Conservation (phyloP, 2,888 invertebrate genomes). For the Drymonia ruficornis region DNA sequence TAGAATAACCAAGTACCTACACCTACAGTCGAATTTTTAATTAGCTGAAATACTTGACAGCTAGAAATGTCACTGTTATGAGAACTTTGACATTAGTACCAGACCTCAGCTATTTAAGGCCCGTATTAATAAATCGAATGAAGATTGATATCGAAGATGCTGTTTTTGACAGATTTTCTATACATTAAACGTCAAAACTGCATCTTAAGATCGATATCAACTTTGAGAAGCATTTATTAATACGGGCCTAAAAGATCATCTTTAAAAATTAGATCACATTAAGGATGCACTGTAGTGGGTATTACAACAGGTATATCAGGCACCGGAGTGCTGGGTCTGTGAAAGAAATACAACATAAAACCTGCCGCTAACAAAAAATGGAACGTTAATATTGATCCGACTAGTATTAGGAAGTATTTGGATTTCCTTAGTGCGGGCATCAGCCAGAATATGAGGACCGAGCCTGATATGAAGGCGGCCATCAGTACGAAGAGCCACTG, state of each 20-base stretch:
- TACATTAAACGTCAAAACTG: too few species aligned
- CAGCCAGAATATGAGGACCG: constrained; percentile 92
- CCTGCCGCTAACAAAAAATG: constrained; percentile 94
- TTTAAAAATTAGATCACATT: background rate
- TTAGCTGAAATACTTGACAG: too few species aligned
- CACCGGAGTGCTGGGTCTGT: constrained; percentile 77
- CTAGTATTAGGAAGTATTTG: constrained; percentile 74
- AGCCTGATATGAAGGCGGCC: constrained; percentile 93
- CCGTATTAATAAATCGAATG: too few species aligned
- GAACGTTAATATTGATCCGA: constrained; percentile 87
- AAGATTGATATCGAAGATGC: too few species aligned
- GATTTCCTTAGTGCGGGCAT: constrained; percentile 90
- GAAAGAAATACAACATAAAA: constrained; percentile 94
- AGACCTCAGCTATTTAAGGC: too few species aligned
- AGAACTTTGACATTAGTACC: too few species aligned
- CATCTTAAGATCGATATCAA: too few species aligned
- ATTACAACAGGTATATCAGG: constrained; percentile 16
- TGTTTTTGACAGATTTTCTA: too few species aligned
- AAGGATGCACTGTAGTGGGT: constrained; percentile 38
- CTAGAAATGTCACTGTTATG: too few species aligned
- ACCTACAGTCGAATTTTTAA: background rate
- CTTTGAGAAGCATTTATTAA: too few species aligned
- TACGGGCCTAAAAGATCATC: too few species aligned
- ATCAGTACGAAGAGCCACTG: constrained; percentile 95
- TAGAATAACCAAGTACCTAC: background rate